These are phyloP conservation scores for Distichodus sexfasciatus DNA, from an alignment of 2,797 vertebrate species.

Conservation along the genomic window DNA sequence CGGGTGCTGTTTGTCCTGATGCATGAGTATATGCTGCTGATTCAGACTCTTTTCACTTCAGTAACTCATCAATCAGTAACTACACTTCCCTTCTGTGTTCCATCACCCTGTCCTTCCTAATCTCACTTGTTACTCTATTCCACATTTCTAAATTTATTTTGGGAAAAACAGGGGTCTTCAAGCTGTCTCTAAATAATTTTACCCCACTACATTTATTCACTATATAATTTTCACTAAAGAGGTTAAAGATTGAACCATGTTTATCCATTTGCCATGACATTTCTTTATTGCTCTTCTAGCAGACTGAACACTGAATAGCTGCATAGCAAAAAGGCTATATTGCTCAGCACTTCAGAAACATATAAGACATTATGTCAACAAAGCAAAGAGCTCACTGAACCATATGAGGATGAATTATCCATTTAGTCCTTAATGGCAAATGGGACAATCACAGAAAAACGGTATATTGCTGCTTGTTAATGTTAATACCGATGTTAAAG, in stretches of 20 bases:
- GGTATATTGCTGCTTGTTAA: background rate
- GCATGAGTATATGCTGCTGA: conserved; percentile 71
- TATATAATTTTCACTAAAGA: conserved; percentile 3
- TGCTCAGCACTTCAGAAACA: conserved; percentile 35
- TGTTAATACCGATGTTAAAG: no score
- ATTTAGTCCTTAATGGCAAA: conserved; percentile 27
- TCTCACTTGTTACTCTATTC: conserved; percentile 31
- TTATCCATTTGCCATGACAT: conserved; percentile 14
- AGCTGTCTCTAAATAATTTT: background rate
- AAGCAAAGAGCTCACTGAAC: conserved; percentile 26
- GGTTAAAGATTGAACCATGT: conserved; percentile 8
- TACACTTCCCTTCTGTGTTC: conserved; percentile 60
- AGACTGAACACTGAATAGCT: conserved; percentile 29
- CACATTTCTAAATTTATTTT: background rate
- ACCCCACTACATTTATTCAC: background rate
- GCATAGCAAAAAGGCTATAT: conserved; percentile 24
- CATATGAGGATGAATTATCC: conserved; percentile 33
- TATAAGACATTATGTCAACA: conserved; percentile 43
- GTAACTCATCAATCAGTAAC: conserved; percentile 74
- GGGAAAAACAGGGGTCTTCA: background rate
- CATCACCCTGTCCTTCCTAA: conserved; percentile 35
- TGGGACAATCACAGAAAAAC: conserved; percentile 23
- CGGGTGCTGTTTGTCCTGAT: conserved; percentile 50
- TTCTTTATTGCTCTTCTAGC: conserved; percentile 24
- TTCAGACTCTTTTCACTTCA: conserved; percentile 67